Evolutionary conservation across 2,888 invertebrate genomes (phyloP).

Genomic region (Agrilus mali): DNA sequence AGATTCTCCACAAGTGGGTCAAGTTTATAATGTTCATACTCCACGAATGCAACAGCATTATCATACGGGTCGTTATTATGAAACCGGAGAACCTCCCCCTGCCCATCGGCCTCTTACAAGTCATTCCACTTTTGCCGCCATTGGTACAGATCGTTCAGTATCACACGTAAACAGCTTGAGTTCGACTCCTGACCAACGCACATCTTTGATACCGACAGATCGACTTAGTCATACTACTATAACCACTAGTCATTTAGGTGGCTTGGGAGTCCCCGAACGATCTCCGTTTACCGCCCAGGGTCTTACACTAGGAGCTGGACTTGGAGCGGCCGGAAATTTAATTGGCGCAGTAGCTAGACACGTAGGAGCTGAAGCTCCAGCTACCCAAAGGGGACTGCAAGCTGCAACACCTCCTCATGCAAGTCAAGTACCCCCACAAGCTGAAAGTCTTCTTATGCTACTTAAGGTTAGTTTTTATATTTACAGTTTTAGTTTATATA

Average conservation of each 20-base stretch:
- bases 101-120: constrained; percentile 38
- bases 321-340: constrained; percentile 33
- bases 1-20: constrained; percentile 58
- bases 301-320: constrained; percentile 30
- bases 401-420: constrained; percentile 56
- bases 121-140: constrained; percentile 29
- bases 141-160: constrained; percentile 29
- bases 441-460: constrained; percentile 69
- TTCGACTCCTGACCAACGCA: constrained; percentile 18
- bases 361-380: constrained; percentile 39
- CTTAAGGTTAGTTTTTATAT: constrained; percentile 42
- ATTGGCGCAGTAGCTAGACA: constrained; percentile 32
- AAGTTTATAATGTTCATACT: constrained; percentile 41
- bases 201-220: constrained; percentile 20
- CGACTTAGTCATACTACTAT: constrained; percentile 24
- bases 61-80: constrained; percentile 41
- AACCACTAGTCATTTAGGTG: constrained; percentile 25
- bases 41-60: constrained; percentile 36
- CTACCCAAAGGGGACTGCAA: constrained; percentile 39
- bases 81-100: constrained; percentile 48
- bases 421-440: constrained; percentile 68
- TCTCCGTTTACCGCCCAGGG: constrained; percentile 25
- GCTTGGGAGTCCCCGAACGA: constrained; percentile 22
- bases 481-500: not conserved
- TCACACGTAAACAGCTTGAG: constrained; percentile 27